Evolutionary conservation across 2,888 invertebrate species (phyloP).

Genomic region (Drosophila quinaria): DNA sequence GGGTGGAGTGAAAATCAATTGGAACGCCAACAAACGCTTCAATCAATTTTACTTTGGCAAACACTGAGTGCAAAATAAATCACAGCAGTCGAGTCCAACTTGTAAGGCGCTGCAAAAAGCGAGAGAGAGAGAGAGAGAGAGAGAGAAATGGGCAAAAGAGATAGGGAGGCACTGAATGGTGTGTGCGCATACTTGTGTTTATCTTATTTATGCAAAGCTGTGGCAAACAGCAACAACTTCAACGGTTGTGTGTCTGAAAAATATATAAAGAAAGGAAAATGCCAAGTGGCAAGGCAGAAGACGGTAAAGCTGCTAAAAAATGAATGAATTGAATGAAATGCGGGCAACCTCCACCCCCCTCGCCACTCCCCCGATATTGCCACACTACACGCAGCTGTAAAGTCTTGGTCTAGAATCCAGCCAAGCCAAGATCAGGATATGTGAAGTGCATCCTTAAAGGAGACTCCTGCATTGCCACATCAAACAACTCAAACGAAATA

Average conservation of each 20-base stretch:
- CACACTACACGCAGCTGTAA: slow-evolving; percentile 8
- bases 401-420: slow-evolving; percentile 21
- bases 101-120: slow-evolving; percentile 32
- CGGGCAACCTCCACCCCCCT: slow-evolving; percentile 46
- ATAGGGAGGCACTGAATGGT: slow-evolving; percentile 14
- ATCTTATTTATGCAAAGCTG: slow-evolving; percentile 82
- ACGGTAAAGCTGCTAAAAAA: slow-evolving; percentile 66
- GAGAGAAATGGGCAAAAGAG: neutral
- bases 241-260: slow-evolving; percentile 26
- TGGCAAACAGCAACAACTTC: slow-evolving; percentile 59
- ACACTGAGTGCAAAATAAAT: slow-evolving; percentile 82
- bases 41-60: slow-evolving; percentile 82
- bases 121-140: too few species aligned
- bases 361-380: neutral
- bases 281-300: slow-evolving; percentile 25
- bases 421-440: slow-evolving; percentile 29
- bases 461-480: slow-evolving; percentile 63
- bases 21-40: slow-evolving; percentile 79
- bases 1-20: slow-evolving; percentile 69
- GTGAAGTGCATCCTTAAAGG: slow-evolving; percentile 59
- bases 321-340: slow-evolving; percentile 80
- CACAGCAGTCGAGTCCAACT: slow-evolving; percentile 69
- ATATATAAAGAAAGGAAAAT: slow-evolving; percentile 30
- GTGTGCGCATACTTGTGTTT: slow-evolving; percentile 70
- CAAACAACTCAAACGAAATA: slow-evolving; percentile 81